Conservation (phyloP, 2,888 invertebrate genomes). For the Synanthedon vespiformis region DNA sequence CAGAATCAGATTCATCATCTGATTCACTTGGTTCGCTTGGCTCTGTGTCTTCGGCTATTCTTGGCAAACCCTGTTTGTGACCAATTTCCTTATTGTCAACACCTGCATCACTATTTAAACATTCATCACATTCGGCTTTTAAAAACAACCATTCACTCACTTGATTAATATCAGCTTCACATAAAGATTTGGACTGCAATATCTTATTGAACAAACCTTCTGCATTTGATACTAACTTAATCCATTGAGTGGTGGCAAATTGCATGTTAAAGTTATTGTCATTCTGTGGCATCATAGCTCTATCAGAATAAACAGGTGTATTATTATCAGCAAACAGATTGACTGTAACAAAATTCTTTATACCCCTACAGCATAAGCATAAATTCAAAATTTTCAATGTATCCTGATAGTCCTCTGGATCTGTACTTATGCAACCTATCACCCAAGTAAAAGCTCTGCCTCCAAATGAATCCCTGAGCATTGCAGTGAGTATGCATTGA, state of each 20-base stretch:
- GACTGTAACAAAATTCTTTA: constrained; percentile 78
- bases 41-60: constrained; percentile 67
- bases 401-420: constrained; percentile 75
- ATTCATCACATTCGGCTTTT: constrained; percentile 90
- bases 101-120: constrained; percentile 72
- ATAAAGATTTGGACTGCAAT: constrained; percentile 76
- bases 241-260: constrained; percentile 86
- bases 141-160: constrained; percentile 84
- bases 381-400: constrained; percentile 78
- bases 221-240: constrained; percentile 85
- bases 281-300: constrained; percentile 29
- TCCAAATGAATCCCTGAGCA: constrained; percentile 80
- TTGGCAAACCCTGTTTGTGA: constrained; percentile 55
- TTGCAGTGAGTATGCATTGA: constrained; percentile 76
- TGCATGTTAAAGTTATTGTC: constrained; percentile 77
- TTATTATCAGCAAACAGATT: constrained; percentile 78
- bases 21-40: constrained; percentile 73
- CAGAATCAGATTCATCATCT: constrained; percentile 72
- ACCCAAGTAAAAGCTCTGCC: constrained; percentile 81
- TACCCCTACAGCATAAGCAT: constrained; percentile 74
- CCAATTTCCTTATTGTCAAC: constrained; percentile 52
- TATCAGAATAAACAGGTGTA: constrained; percentile 64
- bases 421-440: constrained; percentile 79
- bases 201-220: constrained; percentile 85
- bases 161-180: constrained; percentile 80